phyloP scores from a whole-genome alignment of 2,888 invertebrate genomes.

The Julus scandinavius region DNA sequence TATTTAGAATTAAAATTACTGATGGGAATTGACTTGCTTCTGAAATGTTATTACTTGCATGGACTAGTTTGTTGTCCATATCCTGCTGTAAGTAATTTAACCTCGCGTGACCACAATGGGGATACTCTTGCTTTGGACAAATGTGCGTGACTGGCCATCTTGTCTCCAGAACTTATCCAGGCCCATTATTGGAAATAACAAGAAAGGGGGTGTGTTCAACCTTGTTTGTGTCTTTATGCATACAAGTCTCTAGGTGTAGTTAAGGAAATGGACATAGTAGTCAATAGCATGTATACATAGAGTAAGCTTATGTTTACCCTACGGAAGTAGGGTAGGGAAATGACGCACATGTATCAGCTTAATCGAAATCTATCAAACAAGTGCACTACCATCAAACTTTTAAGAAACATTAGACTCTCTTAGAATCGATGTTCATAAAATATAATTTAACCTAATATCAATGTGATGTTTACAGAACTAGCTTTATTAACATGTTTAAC shows the following conservation, averaged over 20 bases:
- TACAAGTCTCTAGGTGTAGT: not conserved
- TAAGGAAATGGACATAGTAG: not conserved
- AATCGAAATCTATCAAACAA: not conserved
- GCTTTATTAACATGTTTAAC: too few species aligned
- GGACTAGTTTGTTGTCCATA: not conserved
- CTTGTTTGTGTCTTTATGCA: not conserved
- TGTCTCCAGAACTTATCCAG: not conserved
- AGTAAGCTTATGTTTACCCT: not conserved
- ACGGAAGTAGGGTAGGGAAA: not conserved
- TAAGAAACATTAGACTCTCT: not conserved
- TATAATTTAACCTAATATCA: not conserved
- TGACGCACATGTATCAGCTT: not conserved
- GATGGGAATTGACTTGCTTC: not conserved
- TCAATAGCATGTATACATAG: not conserved
- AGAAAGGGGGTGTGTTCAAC: constrained; percentile 4
- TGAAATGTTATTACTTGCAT: not conserved
- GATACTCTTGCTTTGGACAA: not conserved
- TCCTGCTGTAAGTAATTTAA: not conserved
- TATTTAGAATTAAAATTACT: not conserved
- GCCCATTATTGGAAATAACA: not conserved
- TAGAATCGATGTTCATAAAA: not conserved
- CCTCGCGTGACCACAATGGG: not conserved
- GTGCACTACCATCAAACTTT: not conserved
- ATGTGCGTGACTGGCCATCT: constrained; percentile 8
- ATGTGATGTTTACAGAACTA: not conserved